phyloP scores from a whole-genome alignment of 2,888 invertebrate species.

The Saturnia japonica region DNA sequence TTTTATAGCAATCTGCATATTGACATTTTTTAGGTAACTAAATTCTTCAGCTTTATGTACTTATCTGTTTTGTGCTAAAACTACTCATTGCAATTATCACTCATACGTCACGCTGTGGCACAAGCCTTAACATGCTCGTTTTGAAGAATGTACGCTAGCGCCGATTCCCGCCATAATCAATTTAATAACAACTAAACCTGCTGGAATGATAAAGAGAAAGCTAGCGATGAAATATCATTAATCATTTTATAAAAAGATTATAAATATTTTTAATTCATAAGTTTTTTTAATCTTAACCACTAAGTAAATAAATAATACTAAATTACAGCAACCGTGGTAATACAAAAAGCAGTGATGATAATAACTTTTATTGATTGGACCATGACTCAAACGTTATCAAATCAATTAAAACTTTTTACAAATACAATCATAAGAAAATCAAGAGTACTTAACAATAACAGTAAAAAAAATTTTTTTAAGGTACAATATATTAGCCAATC shows the following conservation, averaged over 20 bases:
- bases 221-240: slow-evolving; percentile 67
- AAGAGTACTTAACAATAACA: background rate
- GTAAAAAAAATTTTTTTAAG: background rate
- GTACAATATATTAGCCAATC: background rate
- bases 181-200: slow-evolving; percentile 32
- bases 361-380: slow-evolving; percentile 1
- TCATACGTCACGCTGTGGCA: background rate
- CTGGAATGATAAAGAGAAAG: slow-evolving; percentile 45
- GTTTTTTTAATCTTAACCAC: slow-evolving; percentile 65
- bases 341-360: slow-evolving; percentile 16
- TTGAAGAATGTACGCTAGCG: background rate
- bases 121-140: background rate
- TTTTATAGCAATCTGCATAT: too few relatives aligned
- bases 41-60: too few relatives aligned
- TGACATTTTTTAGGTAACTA: too few relatives aligned
- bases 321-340: slow-evolving; percentile 60
- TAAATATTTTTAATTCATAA: slow-evolving; percentile 50
- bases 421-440: background rate
- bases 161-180: background rate
- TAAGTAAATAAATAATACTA: slow-evolving; percentile 81
- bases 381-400: background rate
- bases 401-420: background rate
- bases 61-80: background rate
- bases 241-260: slow-evolving; percentile 32
- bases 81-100: background rate